phyloP scores from a whole-genome alignment of 2,113 vertebrate species.

The Machaerirhynchus nigripectus region DNA sequence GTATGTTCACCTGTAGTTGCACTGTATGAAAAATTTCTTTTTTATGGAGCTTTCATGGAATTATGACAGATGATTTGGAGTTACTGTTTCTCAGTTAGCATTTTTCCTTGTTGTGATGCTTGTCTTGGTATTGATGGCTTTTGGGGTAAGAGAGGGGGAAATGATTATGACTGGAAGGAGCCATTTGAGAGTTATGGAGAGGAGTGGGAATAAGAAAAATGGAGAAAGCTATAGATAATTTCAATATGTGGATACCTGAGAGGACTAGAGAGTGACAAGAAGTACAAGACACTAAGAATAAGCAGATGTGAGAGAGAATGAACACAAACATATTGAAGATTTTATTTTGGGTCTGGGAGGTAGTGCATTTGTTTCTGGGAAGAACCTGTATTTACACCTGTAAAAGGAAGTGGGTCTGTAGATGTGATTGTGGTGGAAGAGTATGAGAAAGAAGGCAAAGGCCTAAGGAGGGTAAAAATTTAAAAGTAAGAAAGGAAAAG shows the following conservation, averaged over 20 bases:
- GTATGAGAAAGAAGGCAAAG: neutral
- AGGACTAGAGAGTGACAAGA: neutral
- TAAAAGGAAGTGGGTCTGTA: neutral
- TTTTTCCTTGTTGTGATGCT: neutral
- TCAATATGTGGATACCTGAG: neutral
- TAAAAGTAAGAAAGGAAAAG: neutral
- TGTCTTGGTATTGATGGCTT: neutral
- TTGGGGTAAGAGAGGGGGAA: neutral
- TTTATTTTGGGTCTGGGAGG: neutral
- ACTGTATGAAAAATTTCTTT: neutral
- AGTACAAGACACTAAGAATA: neutral
- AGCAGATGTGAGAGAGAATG: neutral
- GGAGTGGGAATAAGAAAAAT: neutral
- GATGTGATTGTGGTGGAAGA: neutral
- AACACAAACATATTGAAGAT: neutral
- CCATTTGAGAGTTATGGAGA: neutral
- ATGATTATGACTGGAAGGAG: neutral
- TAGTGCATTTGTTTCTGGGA: neutral
- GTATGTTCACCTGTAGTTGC: neutral
- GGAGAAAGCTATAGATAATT: neutral
- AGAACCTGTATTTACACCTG: neutral
- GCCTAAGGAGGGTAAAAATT: neutral
- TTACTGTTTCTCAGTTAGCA: neutral
- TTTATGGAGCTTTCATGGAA: neutral
- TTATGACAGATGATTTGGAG: neutral